Base-by-base conservation (phyloP, 2,888 invertebrate genomes). In the Heliconius ismenius region DNA sequence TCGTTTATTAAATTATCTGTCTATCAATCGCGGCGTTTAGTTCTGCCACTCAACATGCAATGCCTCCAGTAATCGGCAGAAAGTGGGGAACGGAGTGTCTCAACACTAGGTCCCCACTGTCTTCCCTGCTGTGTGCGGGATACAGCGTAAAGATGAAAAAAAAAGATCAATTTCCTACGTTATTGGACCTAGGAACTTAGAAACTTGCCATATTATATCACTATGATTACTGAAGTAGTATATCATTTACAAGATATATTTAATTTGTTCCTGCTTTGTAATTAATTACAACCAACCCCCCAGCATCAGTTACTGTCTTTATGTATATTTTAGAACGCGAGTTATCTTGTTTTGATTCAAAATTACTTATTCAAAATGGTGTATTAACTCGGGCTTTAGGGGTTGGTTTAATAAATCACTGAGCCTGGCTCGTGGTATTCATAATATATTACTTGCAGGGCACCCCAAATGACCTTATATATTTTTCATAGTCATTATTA, bases 331-430 rank as follows among this genome's bases (percentile, higher is more conserved):
- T 65, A 26, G 49, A n/a, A 62, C 62, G 26, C 3, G 54, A 75
- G 67, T 73, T 72, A 78, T 75, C 74, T 68, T 75, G 62, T 68
- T 73, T 78, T 75, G 75, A 76, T 75, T 76, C 58, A 60, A 62
- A 76, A 76, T 78, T 69, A 78, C 58, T 76, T 78, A 78, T 75
- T 78, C 76, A 76, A 70, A 76, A 78, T 74, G 74, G 54, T 69
- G 24, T 76, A 72, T 74, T 74, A 74, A 73, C 64, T 74, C 32
- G 39, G 70, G 69, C 65, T 74, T 26, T 36, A 74, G 64, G 69
- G 74, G 73, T 70, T 49, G 32, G 73, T 26, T 70, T 74, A 74
- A 72, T 76, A 74, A 74, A 76, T 76, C 73, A 76, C 64, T 63
- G 73, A 28, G 62, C 65, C 69, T 76, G 62, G 76, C 49, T 63